Base-by-base conservation (phyloP, 2,888 invertebrate species). In the Linhomoeus sp. region DNA sequence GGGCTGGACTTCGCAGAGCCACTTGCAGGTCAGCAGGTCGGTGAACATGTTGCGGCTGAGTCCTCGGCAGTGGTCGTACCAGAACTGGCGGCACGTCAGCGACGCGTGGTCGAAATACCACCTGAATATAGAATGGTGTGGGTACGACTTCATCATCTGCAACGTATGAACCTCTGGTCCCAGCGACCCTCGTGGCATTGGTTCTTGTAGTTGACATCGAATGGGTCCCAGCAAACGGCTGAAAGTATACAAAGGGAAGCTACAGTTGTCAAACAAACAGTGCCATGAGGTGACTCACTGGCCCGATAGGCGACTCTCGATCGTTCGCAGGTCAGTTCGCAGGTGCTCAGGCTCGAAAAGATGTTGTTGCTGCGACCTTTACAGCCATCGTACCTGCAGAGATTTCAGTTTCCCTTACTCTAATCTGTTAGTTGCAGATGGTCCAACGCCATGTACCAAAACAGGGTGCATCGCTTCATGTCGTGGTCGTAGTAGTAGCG, bases 161-260 rank as follows among this genome's bases (percentile, higher is more conserved):
- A 33, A 38, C 15, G 15, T 38, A n/a, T 38, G 38, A 38, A 17
- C 33, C 33, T 33, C 15, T 33, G 33, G 12, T 33, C 12, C 33
- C 33, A 33, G 9, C 9, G 33, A 33, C 33, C 33, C 33, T 33
- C 33, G 33, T 15, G 12, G 33, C 33, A 33, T 33, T 15, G 12
- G 24, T 14, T n/a, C n/a, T n/a, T n/a, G n/a, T n/a, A n/a, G 40
- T 40, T 20, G 3, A 23, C 46, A 45, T 62, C 62, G 50, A 62
- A 62, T 37, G 55, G 53, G 53, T 62, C 62, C 60, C 59, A 60
- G 55, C 62, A 62, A 22, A 58, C 54, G 47, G 58, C 60, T 60
- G 58, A 55, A 54, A 46, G 41, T 47, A 37, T n/a, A n/a, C n/a
- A n/a, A n/a, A n/a, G n/a, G n/a, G n/a, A n/a, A n/a, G n/a, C n/a